Evolutionary conservation across 2,797 vertebrate species (phyloP), one percentile per base, ranked within the genome.

Genomic region (Lagodon rhomboides): DNA sequence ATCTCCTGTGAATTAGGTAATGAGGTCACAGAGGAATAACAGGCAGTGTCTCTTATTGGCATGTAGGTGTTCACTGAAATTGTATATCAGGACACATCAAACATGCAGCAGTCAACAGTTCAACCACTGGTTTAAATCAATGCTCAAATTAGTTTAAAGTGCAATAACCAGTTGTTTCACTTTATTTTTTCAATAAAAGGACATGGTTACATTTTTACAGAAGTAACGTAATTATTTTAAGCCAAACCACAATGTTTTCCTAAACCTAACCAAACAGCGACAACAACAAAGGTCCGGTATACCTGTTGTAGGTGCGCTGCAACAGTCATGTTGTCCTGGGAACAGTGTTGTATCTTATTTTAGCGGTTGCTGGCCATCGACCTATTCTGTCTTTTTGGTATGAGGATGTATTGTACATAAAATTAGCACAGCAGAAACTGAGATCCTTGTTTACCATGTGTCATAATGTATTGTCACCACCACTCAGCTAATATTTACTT

Each of bases 1-100:
- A n/a, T 77, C 65, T 47, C 34, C 43, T 47, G 17, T 44, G 54
- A 76, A 18, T 63, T 47, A 60, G 16, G 23, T 61, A 51, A 47
- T 44, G 18, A 65, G 27, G 44, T 54, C 49, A 30, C 8, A 9
- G 43, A 55, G 17, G 25, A 46, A 46, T 44, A 50, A 54, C 30
- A 16, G 6, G 3, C 27, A 62, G 10, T 51, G 18, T 50, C 25
- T 72, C n/a, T 72, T 20, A 75, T 46, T 53, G 34, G 22, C 75
- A 50, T 16, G 1, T 15, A 77, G 44, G 30, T 3, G 0, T 68
- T 59, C 18, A 20, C 51, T 61, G 8, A 25, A 50, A 20, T 22
- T 56, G 56, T 67, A 17, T 18, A 7, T 67, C 12, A 68, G 23
- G 11, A 63, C 27, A 18, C 13, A 1, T 60, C 10, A 54, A 66